phyloP scores from a whole-genome alignment of 2,888 invertebrate species.

The Phasia obesa region DNA sequence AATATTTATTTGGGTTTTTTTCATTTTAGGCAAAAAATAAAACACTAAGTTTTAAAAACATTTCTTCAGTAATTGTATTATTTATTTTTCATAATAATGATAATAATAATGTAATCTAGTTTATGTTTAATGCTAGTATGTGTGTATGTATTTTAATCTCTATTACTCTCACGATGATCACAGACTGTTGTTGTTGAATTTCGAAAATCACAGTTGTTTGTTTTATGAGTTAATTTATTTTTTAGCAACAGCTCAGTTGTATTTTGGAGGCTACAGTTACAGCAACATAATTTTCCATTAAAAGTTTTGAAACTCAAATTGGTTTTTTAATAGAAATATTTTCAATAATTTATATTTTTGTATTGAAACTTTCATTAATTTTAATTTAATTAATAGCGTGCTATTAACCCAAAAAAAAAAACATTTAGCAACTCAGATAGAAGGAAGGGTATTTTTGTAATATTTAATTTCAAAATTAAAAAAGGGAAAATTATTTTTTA shows the following conservation, averaged over 20 bases:
- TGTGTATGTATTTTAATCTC: conserved; percentile 32
- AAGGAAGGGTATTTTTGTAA: no score
- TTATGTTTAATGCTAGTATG: not conserved
- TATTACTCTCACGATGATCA: conserved; percentile 47
- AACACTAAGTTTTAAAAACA: not conserved
- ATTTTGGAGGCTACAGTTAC: conserved; percentile 2
- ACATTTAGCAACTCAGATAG: no score
- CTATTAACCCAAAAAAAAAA: no score
- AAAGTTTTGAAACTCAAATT: no score
- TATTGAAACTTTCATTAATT: no score
- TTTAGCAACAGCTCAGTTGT: conserved; percentile 25
- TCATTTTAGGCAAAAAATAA: not conserved
- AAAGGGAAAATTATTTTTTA: no score
- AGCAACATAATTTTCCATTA: conserved; percentile 1
- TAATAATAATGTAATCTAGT: conserved; percentile 29
- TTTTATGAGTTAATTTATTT: not conserved
- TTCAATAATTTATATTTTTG: no score
- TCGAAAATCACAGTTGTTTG: conserved; percentile 41
- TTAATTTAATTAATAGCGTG: no score
- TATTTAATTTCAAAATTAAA: no score
- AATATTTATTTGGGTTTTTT: conserved; percentile 12
- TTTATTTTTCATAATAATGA: conserved; percentile 45
- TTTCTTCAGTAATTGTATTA: conserved; percentile 6
- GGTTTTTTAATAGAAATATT: no score
- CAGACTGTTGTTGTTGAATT: conserved; percentile 25